Percentiles rank a stretch among this genome's conserved stretches.
These are phyloP conservation scores for Ianthella basta DNA, from an alignment of 37 sponge, comb jelly and placozoan genomes.

Conservation along the genomic window DNA sequence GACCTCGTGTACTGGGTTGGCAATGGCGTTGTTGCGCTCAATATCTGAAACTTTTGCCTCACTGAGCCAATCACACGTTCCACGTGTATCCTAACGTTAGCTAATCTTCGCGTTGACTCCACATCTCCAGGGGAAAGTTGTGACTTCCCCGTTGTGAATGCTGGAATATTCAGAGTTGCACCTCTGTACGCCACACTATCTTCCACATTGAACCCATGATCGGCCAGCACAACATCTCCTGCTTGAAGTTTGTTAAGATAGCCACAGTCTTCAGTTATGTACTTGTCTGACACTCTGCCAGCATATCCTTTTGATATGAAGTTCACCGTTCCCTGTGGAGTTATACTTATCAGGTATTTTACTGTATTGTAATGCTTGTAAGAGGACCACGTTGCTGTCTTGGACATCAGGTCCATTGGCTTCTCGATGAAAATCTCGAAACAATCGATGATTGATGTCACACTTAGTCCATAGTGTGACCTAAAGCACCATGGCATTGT, in stretches of 20 bases:
- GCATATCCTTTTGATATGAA: slow-evolving; percentile 21
- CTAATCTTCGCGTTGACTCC: slow-evolving; percentile 49
- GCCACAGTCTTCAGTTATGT: slow-evolving; percentile 18
- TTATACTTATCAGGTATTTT: slow-evolving; percentile 50
- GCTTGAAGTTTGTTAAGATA: slow-evolving; percentile 13
- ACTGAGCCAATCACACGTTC: slow-evolving; percentile 63
- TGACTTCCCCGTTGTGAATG: slow-evolving; percentile 44
- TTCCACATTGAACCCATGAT: slow-evolving; percentile 44
- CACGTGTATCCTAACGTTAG: slow-evolving; percentile 52
- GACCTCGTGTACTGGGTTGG: slow-evolving; percentile 28
- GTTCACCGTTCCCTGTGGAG: slow-evolving; percentile 35
- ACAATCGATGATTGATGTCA: slow-evolving; percentile 57
- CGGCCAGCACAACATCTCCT: slow-evolving; percentile 50
- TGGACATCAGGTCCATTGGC: slow-evolving; percentile 43
- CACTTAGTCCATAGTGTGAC: slow-evolving; percentile 40
- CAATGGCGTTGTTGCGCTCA: slow-evolving; percentile 35
- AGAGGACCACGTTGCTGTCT: slow-evolving; percentile 50
- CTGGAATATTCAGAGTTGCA: slow-evolving; percentile 41
- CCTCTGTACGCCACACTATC: slow-evolving; percentile 29
- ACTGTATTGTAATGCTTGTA: slow-evolving; percentile 63
- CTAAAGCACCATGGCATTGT: slow-evolving; percentile 48
- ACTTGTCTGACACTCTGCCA: slow-evolving; percentile 8
- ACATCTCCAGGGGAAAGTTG: slow-evolving; percentile 50
- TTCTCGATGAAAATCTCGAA: slow-evolving; percentile 59
- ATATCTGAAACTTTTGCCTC: slow-evolving; percentile 43